Evolutionary conservation across 2,888 invertebrate species (phyloP).

Genomic region (Odontothrips loti): DNA sequence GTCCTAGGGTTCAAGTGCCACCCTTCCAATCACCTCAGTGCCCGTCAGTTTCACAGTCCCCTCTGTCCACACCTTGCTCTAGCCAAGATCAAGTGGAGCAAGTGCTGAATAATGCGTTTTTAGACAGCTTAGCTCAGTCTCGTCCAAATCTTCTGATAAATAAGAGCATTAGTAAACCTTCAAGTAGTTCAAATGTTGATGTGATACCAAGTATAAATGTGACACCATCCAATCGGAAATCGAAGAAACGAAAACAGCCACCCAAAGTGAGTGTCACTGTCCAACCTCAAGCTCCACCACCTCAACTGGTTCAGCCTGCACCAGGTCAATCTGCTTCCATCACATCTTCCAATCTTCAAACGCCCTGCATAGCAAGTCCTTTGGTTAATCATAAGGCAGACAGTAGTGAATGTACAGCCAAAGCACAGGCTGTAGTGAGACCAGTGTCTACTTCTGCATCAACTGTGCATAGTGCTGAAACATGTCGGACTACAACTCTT

Average conservation of each 20-base stretch:
- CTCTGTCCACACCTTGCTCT: not conserved
- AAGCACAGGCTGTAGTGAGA: not conserved
- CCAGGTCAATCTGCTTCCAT: not conserved
- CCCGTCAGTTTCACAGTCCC: not conserved
- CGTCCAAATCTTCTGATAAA: slow-evolving; percentile 42
- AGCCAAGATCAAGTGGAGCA: slow-evolving; percentile 7
- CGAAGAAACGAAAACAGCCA: slow-evolving; percentile 1
- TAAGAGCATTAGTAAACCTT: slow-evolving; percentile 34
- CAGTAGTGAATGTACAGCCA: not conserved
- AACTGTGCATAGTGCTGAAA: not conserved
- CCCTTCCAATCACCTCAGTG: not conserved
- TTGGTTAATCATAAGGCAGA: not conserved
- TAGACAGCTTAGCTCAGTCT: slow-evolving; percentile 41
- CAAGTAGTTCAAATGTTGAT: not conserved
- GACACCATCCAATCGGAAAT: not conserved
- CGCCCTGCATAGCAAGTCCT: not conserved
- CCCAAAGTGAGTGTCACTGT: slow-evolving; percentile 8
- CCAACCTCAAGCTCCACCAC: not conserved
- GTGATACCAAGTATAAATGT: slow-evolving; percentile 7
- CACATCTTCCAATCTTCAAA: not conserved
- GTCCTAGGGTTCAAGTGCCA: not conserved
- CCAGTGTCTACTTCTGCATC: not conserved
- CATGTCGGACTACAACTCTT: slow-evolving; percentile 4
- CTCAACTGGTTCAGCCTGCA: not conserved
- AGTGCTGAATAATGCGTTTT: slow-evolving; percentile 38